phyloP scores from a whole-genome alignment of 2,797 vertebrate genomes.

The Mus spretus region DNA sequence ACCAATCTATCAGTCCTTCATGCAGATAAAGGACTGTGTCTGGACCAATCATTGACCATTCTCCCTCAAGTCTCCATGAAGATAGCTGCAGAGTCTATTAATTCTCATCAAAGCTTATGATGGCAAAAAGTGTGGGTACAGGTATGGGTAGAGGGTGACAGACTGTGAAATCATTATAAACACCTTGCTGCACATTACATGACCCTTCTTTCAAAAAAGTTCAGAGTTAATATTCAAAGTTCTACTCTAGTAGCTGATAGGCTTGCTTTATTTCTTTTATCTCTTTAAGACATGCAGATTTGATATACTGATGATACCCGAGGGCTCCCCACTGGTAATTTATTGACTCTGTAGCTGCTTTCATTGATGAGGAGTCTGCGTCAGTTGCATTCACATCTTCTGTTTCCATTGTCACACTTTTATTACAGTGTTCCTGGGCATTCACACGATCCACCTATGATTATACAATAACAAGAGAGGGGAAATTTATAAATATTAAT shows the following conservation, averaged over 20 bases:
- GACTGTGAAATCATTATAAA: not conserved
- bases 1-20: not conserved
- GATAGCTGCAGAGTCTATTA: not conserved
- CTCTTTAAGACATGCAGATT: conserved; percentile 56
- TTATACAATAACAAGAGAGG: conserved; percentile 67
- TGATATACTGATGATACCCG: conserved; percentile 48
- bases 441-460: conserved; percentile 27
- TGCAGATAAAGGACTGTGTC: not conserved
- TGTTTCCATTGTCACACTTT: conserved; percentile 63
- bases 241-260: conserved; percentile 19
- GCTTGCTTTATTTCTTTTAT: conserved; percentile 47
- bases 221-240: conserved; percentile 71
- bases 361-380: conserved; percentile 62
- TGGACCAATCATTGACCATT: not conserved
- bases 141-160: not conserved
- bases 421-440: conserved; percentile 62
- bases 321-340: conserved; percentile 66
- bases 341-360: conserved; percentile 57
- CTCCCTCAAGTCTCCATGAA: not conserved
- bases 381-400: conserved; percentile 23
- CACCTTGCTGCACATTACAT: conserved; percentile 23
- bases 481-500: conserved; percentile 74
- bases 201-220: conserved; percentile 35
- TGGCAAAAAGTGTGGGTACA: not conserved
- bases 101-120: too few relatives aligned